phyloP scores from a whole-genome alignment of 2,797 vertebrate genomes.

The Sebastes ruberrimus region DNA sequence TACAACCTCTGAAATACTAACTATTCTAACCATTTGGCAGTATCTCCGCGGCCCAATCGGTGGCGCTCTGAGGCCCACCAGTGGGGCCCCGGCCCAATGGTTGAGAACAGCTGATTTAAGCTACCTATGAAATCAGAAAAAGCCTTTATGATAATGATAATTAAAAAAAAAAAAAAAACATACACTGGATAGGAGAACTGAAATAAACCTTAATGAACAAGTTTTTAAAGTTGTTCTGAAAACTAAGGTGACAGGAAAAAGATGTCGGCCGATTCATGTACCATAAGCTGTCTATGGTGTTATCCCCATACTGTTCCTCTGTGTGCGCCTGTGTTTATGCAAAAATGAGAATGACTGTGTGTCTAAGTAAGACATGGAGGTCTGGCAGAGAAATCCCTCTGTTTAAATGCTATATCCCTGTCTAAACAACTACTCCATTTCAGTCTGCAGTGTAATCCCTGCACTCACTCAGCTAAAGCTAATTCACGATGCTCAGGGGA shows the following conservation, averaged over 20 bases:
- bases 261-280: not conserved
- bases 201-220: not conserved
- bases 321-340: slow-evolving; percentile 21
- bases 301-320: slow-evolving; percentile 17
- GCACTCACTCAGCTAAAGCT: slow-evolving; percentile 74
- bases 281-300: not conserved
- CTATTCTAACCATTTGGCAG: no score
- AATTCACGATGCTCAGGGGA: slow-evolving; percentile 60
- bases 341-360: slow-evolving; percentile 38
- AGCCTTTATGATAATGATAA: not conserved
- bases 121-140: not conserved
- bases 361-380: slow-evolving; percentile 39
- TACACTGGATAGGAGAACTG: not conserved
- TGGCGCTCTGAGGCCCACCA: not conserved
- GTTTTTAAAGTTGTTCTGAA: not conserved
- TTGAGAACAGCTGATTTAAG: not conserved
- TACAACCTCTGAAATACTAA: no score
- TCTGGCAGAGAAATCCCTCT: slow-evolving; percentile 67
- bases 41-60: no score
- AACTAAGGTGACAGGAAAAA: not conserved
- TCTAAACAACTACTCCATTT: slow-evolving; percentile 79
- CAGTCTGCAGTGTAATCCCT: slow-evolving; percentile 70
- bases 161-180: not conserved
- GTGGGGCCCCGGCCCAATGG: no score
- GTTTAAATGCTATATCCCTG: slow-evolving; percentile 79